Conservation (phyloP, 2,113 vertebrate genomes). For the Sander vitreus region DNA sequence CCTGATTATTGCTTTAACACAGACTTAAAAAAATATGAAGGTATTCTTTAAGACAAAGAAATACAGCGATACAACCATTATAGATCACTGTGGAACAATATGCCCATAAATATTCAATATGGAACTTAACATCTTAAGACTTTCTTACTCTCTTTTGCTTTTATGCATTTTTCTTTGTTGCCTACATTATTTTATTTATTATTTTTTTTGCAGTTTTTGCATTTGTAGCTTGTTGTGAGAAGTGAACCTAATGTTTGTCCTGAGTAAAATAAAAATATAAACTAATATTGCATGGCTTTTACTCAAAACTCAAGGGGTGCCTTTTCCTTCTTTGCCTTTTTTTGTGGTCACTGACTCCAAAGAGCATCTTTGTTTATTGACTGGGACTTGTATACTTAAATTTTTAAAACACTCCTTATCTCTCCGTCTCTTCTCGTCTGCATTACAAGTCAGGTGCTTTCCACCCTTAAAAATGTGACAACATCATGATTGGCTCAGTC, state of each 20-base stretch:
- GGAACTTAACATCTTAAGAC: neutral
- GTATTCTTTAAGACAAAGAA: neutral
- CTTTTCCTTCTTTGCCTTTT: neutral
- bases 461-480: neutral
- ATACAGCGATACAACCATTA: neutral
- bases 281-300: neutral
- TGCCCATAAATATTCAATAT: neutral
- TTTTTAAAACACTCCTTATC: neutral
- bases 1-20: neutral
- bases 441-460: neutral
- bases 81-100: neutral
- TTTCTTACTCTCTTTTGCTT: neutral
- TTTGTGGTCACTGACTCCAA: neutral
- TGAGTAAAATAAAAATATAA: neutral
- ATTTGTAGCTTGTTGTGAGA: too few relatives aligned
- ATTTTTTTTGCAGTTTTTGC: too few relatives aligned
- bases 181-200: neutral
- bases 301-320: neutral
- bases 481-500: constrained; percentile 10
- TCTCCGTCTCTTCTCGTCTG: too few relatives aligned
- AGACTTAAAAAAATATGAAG: neutral
- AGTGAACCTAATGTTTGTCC: neutral
- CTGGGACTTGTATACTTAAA: neutral
- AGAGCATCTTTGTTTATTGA: neutral
- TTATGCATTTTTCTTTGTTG: neutral